Evolutionary conservation across 1,140 invertebrate genomes (phyloP).

Genomic region (Oscheius sp.): DNA sequence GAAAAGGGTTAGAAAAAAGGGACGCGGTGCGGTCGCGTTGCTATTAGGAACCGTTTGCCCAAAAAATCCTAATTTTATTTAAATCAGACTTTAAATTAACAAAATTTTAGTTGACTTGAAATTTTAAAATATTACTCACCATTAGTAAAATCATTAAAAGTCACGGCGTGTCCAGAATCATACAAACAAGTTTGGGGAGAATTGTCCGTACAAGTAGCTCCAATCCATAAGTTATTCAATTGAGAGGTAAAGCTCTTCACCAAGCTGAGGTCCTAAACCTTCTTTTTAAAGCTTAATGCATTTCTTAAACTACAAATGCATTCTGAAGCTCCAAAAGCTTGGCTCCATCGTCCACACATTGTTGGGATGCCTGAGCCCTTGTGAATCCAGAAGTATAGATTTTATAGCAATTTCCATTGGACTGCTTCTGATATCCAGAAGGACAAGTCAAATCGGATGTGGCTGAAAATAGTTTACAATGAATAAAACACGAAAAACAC

Average conservation of each 20-base stretch:
- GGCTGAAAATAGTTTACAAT: neutral
- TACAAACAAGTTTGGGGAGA: neutral
- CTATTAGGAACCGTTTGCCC: too few relatives aligned
- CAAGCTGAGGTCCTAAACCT: neutral
- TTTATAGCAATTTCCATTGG: too few relatives aligned
- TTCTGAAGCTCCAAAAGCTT: neutral
- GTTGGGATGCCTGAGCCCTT: neutral
- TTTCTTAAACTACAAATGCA: neutral
- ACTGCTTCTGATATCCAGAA: too few relatives aligned
- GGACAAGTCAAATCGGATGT: neutral
- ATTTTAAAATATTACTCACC: too few relatives aligned
- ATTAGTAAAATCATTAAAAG: neutral
- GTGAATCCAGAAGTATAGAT: too few relatives aligned
- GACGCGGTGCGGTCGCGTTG: too few relatives aligned
- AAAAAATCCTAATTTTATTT: too few relatives aligned
- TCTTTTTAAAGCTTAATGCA: neutral
- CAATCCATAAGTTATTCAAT: neutral
- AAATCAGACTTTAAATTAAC: too few relatives aligned
- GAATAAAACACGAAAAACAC: neutral
- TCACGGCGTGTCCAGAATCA: neutral
- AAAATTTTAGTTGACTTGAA: too few relatives aligned
- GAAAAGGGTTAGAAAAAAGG: too few relatives aligned
- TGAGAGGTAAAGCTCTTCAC: neutral
- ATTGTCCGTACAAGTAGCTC: neutral
- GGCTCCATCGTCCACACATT: neutral